These are phyloP conservation scores for Crematogaster levior DNA, from an alignment of 2,888 invertebrate species.

Conservation along the genomic window DNA sequence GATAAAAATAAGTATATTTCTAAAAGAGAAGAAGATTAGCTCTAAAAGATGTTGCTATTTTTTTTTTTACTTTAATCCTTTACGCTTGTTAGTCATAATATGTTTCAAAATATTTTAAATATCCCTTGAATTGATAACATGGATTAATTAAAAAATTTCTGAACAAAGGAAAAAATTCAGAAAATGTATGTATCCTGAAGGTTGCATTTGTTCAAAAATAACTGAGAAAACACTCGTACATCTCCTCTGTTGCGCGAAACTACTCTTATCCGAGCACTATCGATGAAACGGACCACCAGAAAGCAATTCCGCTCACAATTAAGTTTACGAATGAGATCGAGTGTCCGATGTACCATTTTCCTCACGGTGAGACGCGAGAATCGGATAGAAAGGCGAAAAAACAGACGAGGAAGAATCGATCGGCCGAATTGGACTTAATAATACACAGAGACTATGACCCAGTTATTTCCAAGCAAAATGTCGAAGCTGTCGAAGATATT, in stretches of 20 bases:
- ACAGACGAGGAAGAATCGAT: conserved; percentile 23
- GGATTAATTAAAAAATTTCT: not conserved
- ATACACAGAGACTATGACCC: conserved; percentile 20
- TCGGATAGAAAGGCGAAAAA: not conserved
- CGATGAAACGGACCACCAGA: conserved; percentile 58
- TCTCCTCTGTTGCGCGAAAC: conserved; percentile 26
- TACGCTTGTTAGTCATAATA: not conserved
- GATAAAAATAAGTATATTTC: not conserved
- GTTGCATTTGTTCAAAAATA: not conserved
- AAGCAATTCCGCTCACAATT: conserved; percentile 65
- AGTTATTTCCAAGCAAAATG: conserved; percentile 31
- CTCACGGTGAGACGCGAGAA: conserved; percentile 31
- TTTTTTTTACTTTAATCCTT: not conserved
- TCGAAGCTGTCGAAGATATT: conserved; percentile 25
- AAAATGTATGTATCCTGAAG: not conserved
- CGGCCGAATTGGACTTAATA: conserved; percentile 33
- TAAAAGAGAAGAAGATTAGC: not conserved
- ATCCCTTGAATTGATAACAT: not conserved
- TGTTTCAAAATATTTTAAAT: not conserved
- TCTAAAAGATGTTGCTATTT: not conserved
- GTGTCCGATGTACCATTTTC: conserved; percentile 52
- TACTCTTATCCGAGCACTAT: conserved; percentile 37
- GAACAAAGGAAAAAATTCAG: not conserved
- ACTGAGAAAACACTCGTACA: not conserved
- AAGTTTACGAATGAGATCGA: conserved; percentile 62